phyloP scores from a whole-genome alignment of 1,140 invertebrate species.

The Bombus confusus region DNA sequence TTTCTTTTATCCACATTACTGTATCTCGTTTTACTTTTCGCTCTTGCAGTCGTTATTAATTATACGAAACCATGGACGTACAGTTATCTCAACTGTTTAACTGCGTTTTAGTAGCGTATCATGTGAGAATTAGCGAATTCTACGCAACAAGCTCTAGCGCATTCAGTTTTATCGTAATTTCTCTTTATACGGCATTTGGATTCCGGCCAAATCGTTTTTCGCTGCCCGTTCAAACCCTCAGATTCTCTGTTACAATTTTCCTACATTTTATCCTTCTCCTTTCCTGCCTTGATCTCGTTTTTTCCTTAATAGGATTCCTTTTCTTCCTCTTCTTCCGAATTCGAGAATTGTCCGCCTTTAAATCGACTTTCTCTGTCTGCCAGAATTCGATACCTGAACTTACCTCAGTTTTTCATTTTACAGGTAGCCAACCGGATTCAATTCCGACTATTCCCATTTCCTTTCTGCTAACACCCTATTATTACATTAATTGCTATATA shows the following conservation, averaged over 20 bases:
- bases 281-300: background rate
- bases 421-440: background rate
- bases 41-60: slow-evolving; percentile 24
- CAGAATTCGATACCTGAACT: background rate
- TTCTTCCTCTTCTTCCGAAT: background rate
- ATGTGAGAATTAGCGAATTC: slow-evolving; percentile 40
- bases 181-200: slow-evolving; percentile 41
- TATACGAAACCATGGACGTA: background rate
- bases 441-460: background rate
- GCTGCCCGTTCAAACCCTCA: background rate
- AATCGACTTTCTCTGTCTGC: background rate
- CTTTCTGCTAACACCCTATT: background rate
- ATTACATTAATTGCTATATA: background rate
- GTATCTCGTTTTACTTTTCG: slow-evolving; percentile 14
- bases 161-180: slow-evolving; percentile 35
- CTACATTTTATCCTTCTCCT: background rate
- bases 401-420: background rate
- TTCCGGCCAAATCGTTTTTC: slow-evolving; percentile 37
- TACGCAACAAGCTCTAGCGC: slow-evolving; percentile 20
- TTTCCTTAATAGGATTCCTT: background rate
- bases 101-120: slow-evolving; percentile 23
- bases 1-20: background rate
- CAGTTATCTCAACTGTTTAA: slow-evolving; percentile 36
- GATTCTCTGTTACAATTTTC: background rate
- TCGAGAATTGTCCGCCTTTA: background rate